phyloP scores from a whole-genome alignment of 2,888 invertebrate genomes.

The Sarcophaga variegata region DNA sequence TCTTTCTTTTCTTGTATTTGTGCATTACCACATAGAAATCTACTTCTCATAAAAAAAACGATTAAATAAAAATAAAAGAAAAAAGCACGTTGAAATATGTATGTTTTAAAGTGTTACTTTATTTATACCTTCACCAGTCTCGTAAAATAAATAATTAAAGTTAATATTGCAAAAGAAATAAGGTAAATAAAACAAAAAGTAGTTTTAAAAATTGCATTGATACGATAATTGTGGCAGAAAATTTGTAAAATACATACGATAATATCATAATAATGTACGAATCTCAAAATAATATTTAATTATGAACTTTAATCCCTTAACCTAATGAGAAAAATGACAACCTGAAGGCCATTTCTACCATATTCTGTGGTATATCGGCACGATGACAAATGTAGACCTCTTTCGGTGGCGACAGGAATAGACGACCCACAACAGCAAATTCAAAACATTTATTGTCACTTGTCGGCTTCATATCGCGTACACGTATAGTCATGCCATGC shows the following conservation, averaged over 20 bases:
- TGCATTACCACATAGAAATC: no score
- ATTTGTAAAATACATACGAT: not conserved
- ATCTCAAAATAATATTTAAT: not conserved
- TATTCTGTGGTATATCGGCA: conserved; percentile 92
- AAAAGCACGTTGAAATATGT: not conserved
- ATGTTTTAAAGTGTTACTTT: not conserved
- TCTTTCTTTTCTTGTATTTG: no score
- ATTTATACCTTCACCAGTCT: not conserved
- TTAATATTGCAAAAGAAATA: not conserved
- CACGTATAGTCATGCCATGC: conserved; percentile 89
- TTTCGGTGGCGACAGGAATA: conserved; percentile 89
- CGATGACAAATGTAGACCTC: conserved; percentile 95
- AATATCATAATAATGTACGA: not conserved
- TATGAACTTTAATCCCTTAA: conserved; percentile 57
- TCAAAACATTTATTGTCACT: conserved; percentile 79
- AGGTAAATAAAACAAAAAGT: not conserved
- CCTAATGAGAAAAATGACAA: conserved; percentile 83
- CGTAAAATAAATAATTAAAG: not conserved
- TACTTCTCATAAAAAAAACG: no score
- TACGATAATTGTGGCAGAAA: not conserved
- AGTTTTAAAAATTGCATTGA: not conserved
- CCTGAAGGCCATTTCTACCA: conserved; percentile 93
- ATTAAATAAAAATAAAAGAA: no score
- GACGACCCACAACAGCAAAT: conserved; percentile 84
- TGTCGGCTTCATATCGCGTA: conserved; percentile 77